These are phyloP conservation scores for Leuciscus idus DNA, from an alignment of 2,113 vertebrate genomes.

Conservation along the genomic window DNA sequence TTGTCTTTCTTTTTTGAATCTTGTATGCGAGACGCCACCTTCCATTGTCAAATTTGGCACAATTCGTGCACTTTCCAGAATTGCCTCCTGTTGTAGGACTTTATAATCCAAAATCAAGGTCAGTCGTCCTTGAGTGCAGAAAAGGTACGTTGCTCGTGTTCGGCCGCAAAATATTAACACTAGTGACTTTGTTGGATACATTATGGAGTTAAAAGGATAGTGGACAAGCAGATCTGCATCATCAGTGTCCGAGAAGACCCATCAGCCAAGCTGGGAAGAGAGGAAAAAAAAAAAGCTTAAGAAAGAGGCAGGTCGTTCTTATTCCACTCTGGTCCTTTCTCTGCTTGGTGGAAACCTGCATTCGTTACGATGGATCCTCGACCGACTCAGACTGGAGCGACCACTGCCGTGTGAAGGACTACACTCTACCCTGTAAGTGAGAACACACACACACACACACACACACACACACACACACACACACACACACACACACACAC, in stretches of 20 bases:
- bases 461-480: slow-evolving; percentile 29
- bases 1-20: slow-evolving; percentile 16
- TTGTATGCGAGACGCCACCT: slow-evolving; percentile 30
- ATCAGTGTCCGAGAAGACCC: slow-evolving; percentile 58
- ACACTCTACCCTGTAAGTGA: slow-evolving; percentile 54
- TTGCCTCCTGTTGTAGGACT: slow-evolving; percentile 20
- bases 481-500: too few species aligned
- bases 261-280: slow-evolving; percentile 49
- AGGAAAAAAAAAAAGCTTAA: slow-evolving; percentile 54
- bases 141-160: neutral
- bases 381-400: slow-evolving; percentile 59
- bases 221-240: slow-evolving; percentile 61
- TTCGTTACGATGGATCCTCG: slow-evolving; percentile 57
- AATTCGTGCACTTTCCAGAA: neutral
- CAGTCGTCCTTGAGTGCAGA: neutral
- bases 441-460: slow-evolving; percentile 53
- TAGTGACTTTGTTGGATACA: neutral
- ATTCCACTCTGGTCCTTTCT: slow-evolving; percentile 51
- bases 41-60: slow-evolving; percentile 19
- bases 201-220: slow-evolving; percentile 56
- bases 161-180: neutral
- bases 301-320: slow-evolving; percentile 60
- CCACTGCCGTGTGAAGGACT: slow-evolving; percentile 62
- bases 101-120: slow-evolving; percentile 21
- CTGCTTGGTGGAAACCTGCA: slow-evolving; percentile 43